Base-by-base conservation (phyloP, 2,888 invertebrate species). In the Maniola hyperantus region DNA sequence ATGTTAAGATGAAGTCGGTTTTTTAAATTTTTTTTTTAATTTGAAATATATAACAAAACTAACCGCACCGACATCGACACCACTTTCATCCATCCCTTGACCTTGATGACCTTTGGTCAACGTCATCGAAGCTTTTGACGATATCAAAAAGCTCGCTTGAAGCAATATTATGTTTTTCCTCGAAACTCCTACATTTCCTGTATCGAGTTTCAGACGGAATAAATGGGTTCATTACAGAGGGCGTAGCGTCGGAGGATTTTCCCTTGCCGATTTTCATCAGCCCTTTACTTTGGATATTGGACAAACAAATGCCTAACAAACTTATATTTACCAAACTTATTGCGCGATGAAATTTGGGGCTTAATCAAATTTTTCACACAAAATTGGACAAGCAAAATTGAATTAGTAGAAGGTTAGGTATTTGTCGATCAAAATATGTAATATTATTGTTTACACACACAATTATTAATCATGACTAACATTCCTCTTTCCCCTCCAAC, bases 201-300 rank as follows among this genome's bases (percentile, higher is more conserved):
- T 63, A 64, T 57, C 59, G 70, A 61, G 61, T 68, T 67, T 59
- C 66, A 67, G 64, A 71, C 71, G 66, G 64, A 68, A 74, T 72
- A 75, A 74, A 73, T 74, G 69, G 73, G 70, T 70, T 72, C 73
- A 74, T 75, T 75, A 76, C 69, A 44, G 34, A 44, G 20, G 59
- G 34, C 55, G 20, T 7, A 42, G 39, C 18, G 61, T 33, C 48
- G 34, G 11, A n/a, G 34, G 48, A 15, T 55, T 34, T 57, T 20
- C 57, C 57, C 42, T 42, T 39, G 57, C 11, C 42, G 42, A 57
- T 42, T 57, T 15, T n/a, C 57, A 4, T 13, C 39, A 13, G 11
- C 57, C 57, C 39, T 39, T 39, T 10, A 55, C 55, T 55, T 42
- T 26, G 6, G 57, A 54, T 54, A 54, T 57, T 13, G 20, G 6